A percentile compares a stretch with the other conserved stretches of the same genome.
These are phyloP conservation scores for Noctua janthina DNA, from an alignment of 2,888 invertebrate species.

Conservation along the genomic window DNA sequence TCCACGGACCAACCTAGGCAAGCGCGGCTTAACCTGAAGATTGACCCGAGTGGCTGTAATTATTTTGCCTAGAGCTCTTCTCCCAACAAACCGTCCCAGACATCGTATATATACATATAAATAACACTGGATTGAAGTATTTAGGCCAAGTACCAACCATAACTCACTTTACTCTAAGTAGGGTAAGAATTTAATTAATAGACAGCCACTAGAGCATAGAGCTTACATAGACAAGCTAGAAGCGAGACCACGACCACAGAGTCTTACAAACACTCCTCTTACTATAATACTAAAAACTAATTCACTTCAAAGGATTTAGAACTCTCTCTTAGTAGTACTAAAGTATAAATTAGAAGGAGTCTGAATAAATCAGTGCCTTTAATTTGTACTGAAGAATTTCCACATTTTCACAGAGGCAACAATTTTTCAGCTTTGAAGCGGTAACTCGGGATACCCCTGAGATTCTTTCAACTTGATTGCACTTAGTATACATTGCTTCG, in stretches of 20 bases:
- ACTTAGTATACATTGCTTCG: constrained; percentile 25
- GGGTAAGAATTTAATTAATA: constrained; percentile 58
- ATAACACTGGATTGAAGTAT: neutral
- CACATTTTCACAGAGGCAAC: constrained; percentile 41
- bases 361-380: constrained; percentile 28
- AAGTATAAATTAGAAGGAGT: constrained; percentile 1
- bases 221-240: constrained; percentile 40
- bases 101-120: neutral
- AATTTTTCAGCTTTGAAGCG: constrained; percentile 46
- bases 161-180: constrained; percentile 30
- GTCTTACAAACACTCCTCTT: constrained; percentile 42
- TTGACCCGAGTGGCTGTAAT: neutral
- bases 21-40: neutral
- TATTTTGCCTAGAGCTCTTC: neutral
- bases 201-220: constrained; percentile 30
- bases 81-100: neutral
- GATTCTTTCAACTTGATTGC: constrained; percentile 54
- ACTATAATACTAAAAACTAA: constrained; percentile 35
- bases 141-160: constrained; percentile 6
- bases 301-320: constrained; percentile 1
- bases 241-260: constrained; percentile 43
- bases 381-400: constrained; percentile 46
- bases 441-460: constrained; percentile 47
- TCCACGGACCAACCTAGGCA: neutral
- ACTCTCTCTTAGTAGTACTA: neutral